Conservation (phyloP, 2,888 invertebrate species). For the Conus canariensis region DNA sequence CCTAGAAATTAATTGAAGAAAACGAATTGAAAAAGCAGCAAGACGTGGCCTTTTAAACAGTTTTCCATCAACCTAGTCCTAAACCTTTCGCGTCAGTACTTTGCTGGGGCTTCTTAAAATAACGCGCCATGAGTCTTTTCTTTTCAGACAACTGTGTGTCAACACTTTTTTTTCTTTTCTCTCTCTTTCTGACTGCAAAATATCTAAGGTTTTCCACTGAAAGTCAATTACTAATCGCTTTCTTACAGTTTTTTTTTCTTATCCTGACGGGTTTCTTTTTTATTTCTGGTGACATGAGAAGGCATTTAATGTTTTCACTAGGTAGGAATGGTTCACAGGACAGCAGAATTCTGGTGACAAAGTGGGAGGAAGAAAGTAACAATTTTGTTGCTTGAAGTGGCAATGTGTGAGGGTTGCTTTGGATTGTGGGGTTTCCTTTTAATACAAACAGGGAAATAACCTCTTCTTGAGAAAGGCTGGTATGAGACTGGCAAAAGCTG, state of each 20-base stretch:
- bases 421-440: constrained; percentile 49
- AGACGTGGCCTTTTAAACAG: constrained; percentile 21
- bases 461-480: neutral
- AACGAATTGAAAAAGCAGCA: constrained; percentile 34
- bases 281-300: constrained; percentile 30
- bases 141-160: neutral
- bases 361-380: constrained; percentile 41
- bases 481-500: constrained; percentile 17
- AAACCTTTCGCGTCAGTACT: neutral
- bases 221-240: too few relatives aligned
- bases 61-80: constrained; percentile 32
- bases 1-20: constrained; percentile 26
- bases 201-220: constrained; percentile 7
- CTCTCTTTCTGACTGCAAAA: neutral
- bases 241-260: neutral
- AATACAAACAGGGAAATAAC: constrained; percentile 53
- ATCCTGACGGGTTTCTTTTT: neutral
- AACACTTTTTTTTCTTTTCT: neutral
- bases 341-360: constrained; percentile 18
- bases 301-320: constrained; percentile 31
- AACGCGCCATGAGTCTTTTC: neutral
- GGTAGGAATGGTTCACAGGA: neutral
- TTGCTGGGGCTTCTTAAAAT: neutral
- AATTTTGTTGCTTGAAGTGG: constrained; percentile 47
- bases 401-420: constrained; percentile 41